phyloP scores from a whole-genome alignment of 2,113 vertebrate species.

The Passer domesticus region DNA sequence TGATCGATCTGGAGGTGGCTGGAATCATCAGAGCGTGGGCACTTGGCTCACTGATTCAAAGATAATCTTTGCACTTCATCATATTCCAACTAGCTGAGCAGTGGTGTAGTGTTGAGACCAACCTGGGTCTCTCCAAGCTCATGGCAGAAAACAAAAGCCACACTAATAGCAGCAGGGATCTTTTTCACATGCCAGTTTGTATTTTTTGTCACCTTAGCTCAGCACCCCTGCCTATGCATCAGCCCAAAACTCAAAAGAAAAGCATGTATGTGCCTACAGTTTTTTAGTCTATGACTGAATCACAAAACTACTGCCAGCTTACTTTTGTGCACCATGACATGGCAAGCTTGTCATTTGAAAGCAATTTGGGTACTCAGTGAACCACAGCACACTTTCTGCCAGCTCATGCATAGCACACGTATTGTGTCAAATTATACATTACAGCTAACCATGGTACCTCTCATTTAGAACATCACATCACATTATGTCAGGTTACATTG shows the following conservation, averaged over 20 bases:
- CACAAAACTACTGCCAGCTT: neutral
- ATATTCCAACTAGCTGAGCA: neutral
- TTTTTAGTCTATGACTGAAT: neutral
- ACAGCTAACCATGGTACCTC: neutral
- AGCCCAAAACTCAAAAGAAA: neutral
- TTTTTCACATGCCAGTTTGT: neutral
- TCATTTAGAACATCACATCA: neutral
- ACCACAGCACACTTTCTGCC: neutral
- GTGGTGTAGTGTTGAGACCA: neutral
- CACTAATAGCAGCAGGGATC: neutral
- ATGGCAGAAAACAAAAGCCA: neutral
- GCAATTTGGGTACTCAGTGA: neutral
- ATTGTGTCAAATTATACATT: constrained; percentile 21
- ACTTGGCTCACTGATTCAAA: neutral
- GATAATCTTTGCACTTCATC: neutral
- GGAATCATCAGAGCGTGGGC: neutral
- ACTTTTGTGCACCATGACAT: neutral
- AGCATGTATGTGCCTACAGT: neutral
- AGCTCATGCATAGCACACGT: neutral
- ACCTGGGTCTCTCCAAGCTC: neutral
- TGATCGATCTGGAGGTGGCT: neutral
- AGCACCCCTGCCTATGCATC: neutral
- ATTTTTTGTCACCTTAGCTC: neutral
- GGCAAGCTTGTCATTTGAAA: neutral
- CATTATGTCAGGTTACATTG: neutral